These are phyloP conservation scores for Neostethus bicornis DNA, from an alignment of 2,797 vertebrate species.

Conservation along the genomic window DNA sequence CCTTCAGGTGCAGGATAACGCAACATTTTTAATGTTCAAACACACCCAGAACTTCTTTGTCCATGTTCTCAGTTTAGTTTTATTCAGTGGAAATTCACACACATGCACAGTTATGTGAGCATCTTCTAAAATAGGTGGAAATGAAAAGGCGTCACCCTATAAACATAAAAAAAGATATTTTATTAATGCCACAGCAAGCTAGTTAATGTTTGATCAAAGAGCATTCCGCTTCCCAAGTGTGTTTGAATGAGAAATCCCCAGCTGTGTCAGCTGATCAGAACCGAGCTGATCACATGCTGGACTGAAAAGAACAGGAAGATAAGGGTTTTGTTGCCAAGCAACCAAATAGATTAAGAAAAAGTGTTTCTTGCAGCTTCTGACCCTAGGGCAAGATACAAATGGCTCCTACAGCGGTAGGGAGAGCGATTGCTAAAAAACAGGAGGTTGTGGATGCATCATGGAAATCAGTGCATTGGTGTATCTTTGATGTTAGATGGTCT, in stretches of 20 bases:
- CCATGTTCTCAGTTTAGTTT: not conserved
- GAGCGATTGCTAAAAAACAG: conserved; percentile 4
- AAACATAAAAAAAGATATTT: conserved; percentile 14
- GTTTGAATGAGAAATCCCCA: conserved; percentile 17
- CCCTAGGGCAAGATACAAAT: not conserved
- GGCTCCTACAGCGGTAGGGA: not conserved
- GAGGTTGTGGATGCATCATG: too few species aligned
- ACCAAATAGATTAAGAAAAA: conserved; percentile 13
- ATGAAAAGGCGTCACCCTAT: not conserved
- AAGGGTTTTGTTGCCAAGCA: conserved; percentile 32
- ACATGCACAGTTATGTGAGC: not conserved
- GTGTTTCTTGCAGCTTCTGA: not conserved
- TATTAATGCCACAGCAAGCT: conserved; percentile 25
- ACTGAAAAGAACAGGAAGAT: conserved; percentile 16
- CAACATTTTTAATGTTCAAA: not conserved
- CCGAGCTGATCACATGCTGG: conserved; percentile 35
- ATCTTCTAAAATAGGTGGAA: not conserved
- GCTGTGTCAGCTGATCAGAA: conserved; percentile 39
- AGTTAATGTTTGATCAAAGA: conserved; percentile 59
- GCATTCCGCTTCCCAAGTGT: not conserved
- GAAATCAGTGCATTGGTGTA: not conserved
- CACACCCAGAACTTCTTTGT: not conserved
- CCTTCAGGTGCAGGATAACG: conserved; percentile 7
- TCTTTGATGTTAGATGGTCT: too few species aligned
- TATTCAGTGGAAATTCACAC: not conserved